Evolutionary conservation across 2,888 invertebrate genomes (phyloP), one percentile per base, ranked within the genome.

Genomic region (Cryptocephalus primarius): DNA sequence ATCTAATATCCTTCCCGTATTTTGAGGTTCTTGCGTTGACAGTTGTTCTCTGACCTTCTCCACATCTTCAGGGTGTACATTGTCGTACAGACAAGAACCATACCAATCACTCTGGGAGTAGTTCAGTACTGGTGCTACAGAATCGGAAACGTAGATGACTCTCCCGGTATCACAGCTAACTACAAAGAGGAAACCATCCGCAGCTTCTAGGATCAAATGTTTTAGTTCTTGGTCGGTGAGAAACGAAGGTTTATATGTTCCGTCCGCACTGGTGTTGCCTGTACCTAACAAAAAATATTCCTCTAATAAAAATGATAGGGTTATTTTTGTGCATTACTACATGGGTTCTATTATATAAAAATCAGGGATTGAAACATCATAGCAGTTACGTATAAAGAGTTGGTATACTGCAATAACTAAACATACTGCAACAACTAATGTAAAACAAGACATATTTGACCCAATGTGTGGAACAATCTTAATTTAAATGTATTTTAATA

Each of bases 51-150:
- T 77, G 41, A 99, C 93, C 70, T 91, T 90, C 64, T 97, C 96
- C 32, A 92, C 85, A 70, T 99, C 99, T 67, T 99, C 99, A 0
- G 95, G 94, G 73, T 99, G 99, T 42, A 99, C 83, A 71, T 96
- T 86, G 60, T 97, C 94, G 70, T 88, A 96, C 48, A 99, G 78
- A 68, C 91, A 92, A 41, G 91, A 86, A 36, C 94, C 93, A 70
- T 94, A 94, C 96, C 97, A 97, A 64, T 99, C 97, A 65, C 87
- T 89, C 80, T 95, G 96, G 32, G 94, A 85, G 65, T 95, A 92
- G 72, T 96, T 95, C 47, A 99, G 78, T 42, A 99, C 97, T 12
- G 97, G 96, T 45, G 93, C 89, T 61, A 99, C 91, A 38, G 96
- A 96, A 75, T 99, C 99, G 43, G 97, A 95, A 43, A 97, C 96